Conservation (phyloP, 2,888 invertebrate genomes). For the Plemyria rubiginata region DNA sequence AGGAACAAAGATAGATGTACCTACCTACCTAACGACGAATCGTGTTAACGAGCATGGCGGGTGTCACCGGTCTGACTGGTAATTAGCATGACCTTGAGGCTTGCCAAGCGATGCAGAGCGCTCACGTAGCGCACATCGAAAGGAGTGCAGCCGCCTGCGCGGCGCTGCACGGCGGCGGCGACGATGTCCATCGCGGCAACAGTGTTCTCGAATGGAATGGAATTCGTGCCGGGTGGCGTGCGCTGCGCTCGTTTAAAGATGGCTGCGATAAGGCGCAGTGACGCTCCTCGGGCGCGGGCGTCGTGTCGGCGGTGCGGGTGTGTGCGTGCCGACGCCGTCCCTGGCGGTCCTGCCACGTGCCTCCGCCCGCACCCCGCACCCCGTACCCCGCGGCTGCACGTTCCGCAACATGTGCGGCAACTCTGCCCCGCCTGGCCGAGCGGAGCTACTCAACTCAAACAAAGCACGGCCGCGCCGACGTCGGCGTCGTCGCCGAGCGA, state of each 20-base stretch:
- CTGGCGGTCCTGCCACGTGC: conserved; percentile 64
- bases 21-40: conserved; percentile 37
- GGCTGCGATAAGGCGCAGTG: conserved; percentile 82
- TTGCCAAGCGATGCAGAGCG: conserved; percentile 56
- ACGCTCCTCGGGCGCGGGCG: conserved; percentile 80
- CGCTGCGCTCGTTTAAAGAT: conserved; percentile 81
- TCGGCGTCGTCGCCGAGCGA: conserved; percentile 37
- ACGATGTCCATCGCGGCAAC: conserved; percentile 67
- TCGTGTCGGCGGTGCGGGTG: conserved; percentile 69
- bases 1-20: conserved; percentile 34
- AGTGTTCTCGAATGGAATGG: conserved; percentile 76
- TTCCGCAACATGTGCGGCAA: conserved; percentile 80
- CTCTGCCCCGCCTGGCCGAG: conserved; percentile 51
- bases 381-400: conserved; percentile 63
- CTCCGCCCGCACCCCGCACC: conserved; percentile 47
- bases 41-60: conserved; percentile 59
- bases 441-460: conserved; percentile 32
- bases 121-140: conserved; percentile 63
- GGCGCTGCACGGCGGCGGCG: conserved; percentile 35
- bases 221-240: conserved; percentile 81
- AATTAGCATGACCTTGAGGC: conserved; percentile 77
- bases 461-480: conserved; percentile 6
- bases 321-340: conserved; percentile 77
- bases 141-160: conserved; percentile 65
- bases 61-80: conserved; percentile 69